Evolutionary conservation across 2,113 vertebrate species (phyloP).

Genomic region (Tricholaema leucomelas): DNA sequence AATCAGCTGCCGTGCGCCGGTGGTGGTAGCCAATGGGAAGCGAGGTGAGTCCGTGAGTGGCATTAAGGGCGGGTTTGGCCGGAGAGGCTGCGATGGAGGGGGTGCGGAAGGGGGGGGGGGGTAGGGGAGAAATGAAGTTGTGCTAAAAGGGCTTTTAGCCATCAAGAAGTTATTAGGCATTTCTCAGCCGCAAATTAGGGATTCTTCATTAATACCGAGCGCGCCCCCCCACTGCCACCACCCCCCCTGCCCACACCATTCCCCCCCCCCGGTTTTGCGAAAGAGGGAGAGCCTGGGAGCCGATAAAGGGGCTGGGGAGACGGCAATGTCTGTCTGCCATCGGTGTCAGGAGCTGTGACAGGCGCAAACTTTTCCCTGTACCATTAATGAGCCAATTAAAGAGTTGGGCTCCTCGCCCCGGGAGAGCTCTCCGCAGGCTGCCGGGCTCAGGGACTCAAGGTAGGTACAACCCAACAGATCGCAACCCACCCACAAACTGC

Average conservation of each 20-base stretch:
- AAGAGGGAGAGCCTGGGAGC: constrained; percentile 29
- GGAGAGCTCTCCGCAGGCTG: constrained; percentile 39
- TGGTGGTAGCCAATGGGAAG: constrained; percentile 48
- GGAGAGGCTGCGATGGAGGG: neutral
- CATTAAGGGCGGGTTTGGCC: constrained; percentile 46
- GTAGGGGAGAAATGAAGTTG: constrained; percentile 73
- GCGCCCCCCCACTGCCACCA: neutral
- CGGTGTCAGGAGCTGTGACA: constrained; percentile 22
- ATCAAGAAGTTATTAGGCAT: constrained; percentile 74
- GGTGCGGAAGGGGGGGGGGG: neutral
- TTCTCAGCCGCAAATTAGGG: constrained; percentile 70
- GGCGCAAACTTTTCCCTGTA: constrained; percentile 12
- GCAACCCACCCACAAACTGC: neutral
- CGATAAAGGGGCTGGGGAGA: constrained; percentile 25
- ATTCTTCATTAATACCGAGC: constrained; percentile 44
- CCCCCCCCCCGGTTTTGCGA: neutral
- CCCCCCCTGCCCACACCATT: neutral
- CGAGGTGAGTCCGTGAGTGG: constrained; percentile 55
- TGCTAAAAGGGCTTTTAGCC: constrained; percentile 65
- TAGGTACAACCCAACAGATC: constrained; percentile 55
- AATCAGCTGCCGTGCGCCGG: neutral
- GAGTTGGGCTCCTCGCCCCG: constrained; percentile 44
- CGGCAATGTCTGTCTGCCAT: constrained; percentile 7
- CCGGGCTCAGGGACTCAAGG: constrained; percentile 54
- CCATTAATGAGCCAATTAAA: constrained; percentile 50